These are phyloP conservation scores for Xanthia icteritia DNA, from an alignment of 2,888 invertebrate species.

Conservation along the genomic window DNA sequence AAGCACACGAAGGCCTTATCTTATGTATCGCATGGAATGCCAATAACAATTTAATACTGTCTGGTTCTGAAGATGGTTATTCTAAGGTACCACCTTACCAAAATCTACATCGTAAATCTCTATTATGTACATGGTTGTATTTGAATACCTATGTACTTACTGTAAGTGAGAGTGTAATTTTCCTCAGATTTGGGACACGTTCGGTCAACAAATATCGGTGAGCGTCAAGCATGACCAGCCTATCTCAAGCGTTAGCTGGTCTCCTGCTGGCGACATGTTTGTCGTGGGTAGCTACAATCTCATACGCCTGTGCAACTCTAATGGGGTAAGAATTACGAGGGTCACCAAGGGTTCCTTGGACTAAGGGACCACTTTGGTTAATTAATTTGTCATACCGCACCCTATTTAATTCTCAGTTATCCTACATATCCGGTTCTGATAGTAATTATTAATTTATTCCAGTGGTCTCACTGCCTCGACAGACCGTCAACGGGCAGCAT, in stretches of 20 bases:
- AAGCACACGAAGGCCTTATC: conserved; percentile 98
- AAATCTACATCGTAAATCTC: not conserved
- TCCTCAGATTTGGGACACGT: conserved; percentile 96
- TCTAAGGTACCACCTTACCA: conserved; percentile 92
- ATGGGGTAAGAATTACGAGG: conserved; percentile 92
- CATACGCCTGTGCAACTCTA: conserved; percentile 97
- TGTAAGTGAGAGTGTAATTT: conserved; percentile 23
- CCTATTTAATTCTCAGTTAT: not conserved
- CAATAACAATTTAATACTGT: conserved; percentile 96
- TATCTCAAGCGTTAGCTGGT: conserved; percentile 97
- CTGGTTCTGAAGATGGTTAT: conserved; percentile 98
- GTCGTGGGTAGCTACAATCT: conserved; percentile 98
- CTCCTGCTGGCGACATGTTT: conserved; percentile 97
- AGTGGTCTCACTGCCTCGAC: conserved; percentile 99
- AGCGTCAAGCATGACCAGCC: conserved; percentile 97
- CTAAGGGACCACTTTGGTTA: not conserved
- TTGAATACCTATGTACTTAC: not conserved
- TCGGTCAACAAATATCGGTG: conserved; percentile 96
- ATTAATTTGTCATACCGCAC: not conserved
- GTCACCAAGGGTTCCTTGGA: not conserved
- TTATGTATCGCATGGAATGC: conserved; percentile 98
- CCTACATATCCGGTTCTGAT: not conserved
- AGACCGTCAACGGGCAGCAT: conserved; percentile 97
- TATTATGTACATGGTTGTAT: not conserved
- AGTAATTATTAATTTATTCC: conserved; percentile 45